Evolutionary conservation across 2,888 invertebrate species (phyloP).

Genomic region (Himalopsyche anomala): DNA sequence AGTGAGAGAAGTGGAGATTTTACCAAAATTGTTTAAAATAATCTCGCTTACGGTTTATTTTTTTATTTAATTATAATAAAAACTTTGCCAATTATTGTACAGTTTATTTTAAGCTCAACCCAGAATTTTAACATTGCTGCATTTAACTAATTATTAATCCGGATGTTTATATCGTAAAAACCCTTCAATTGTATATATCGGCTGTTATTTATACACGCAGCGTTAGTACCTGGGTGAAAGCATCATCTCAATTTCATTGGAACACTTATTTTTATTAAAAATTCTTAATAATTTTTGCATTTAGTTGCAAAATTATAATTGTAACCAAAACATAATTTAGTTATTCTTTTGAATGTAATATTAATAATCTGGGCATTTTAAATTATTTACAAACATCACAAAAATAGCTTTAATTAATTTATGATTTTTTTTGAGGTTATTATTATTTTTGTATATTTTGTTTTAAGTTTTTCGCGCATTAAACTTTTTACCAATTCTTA

Average conservation of each 20-base stretch:
- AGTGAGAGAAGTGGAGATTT: too few relatives aligned
- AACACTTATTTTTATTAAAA: not conserved
- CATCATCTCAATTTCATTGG: not conserved
- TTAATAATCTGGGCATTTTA: slow-evolving; percentile 40
- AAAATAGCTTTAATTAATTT: slow-evolving; percentile 55
- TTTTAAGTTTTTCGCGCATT: slow-evolving; percentile 48
- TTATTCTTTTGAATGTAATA: slow-evolving; percentile 4
- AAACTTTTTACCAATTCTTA: slow-evolving; percentile 49
- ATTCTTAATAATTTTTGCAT: not conserved
- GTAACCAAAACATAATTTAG: not conserved
- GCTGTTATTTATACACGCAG: too few relatives aligned
- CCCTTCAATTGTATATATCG: too few relatives aligned
- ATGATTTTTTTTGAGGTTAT: slow-evolving; percentile 4
- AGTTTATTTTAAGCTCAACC: slow-evolving; percentile 2
- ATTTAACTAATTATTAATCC: not conserved
- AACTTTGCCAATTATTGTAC: slow-evolving; percentile 10
- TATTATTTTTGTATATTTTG: slow-evolving; percentile 47
- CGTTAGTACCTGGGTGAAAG: too few relatives aligned
- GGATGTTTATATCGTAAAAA: too few relatives aligned
- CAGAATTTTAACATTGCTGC: slow-evolving; percentile 6
- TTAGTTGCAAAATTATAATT: slow-evolving; percentile 1
- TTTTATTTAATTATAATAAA: not conserved
- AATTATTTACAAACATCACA: slow-evolving; percentile 36
- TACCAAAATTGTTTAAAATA: not conserved
- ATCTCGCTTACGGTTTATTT: not conserved